These are phyloP conservation scores for Dromococcyx pavoninus DNA, from an alignment of 2,797 vertebrate genomes.

Conservation along the genomic window DNA sequence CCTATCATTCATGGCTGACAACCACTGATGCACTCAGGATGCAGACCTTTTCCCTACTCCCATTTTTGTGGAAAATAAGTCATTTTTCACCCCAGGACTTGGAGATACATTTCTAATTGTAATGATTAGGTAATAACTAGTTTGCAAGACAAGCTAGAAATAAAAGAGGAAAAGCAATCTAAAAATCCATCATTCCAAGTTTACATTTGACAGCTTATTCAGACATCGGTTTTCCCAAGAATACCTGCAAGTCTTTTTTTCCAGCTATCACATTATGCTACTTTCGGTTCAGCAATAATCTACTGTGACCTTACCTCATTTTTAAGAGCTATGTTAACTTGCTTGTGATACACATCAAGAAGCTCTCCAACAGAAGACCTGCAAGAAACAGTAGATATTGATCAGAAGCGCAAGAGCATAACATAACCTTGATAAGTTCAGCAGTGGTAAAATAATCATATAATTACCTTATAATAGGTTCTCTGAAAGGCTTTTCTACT, in stretches of 20 bases:
- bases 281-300: background rate
- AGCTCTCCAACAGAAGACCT: slow-evolving; percentile 89
- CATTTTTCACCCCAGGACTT: background rate
- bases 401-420: background rate
- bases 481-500: slow-evolving; percentile 91
- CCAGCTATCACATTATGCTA: background rate
- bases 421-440: background rate
- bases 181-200: background rate
- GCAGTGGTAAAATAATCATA: background rate
- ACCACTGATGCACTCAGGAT: background rate
- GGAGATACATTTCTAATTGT: background rate
- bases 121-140: background rate
- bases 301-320: slow-evolving; percentile 81
- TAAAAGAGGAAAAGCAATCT: background rate
- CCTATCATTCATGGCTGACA: background rate
- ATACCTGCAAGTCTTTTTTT: background rate
- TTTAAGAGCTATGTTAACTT: slow-evolving; percentile 86
- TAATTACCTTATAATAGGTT: slow-evolving; percentile 88
- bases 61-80: background rate
- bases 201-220: background rate
- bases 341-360: slow-evolving; percentile 88
- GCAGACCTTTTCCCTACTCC: background rate
- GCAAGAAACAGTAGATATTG: slow-evolving; percentile 54
- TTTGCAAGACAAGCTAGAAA: background rate
- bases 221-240: background rate